phyloP scores from a whole-genome alignment of 2,888 invertebrate species.

The Drosophila tripunctata region DNA sequence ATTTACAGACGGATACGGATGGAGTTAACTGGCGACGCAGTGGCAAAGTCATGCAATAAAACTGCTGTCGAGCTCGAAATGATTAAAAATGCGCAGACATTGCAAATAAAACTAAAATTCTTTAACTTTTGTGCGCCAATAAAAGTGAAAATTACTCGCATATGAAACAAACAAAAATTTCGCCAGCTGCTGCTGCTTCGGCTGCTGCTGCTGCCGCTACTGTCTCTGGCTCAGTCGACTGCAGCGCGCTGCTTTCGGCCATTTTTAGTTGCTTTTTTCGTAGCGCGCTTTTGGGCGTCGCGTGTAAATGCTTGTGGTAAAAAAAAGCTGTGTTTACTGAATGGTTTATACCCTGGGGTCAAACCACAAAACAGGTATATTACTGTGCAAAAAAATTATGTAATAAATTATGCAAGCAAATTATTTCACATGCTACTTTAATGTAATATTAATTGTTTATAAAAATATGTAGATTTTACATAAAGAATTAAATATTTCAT shows the following conservation, averaged over 20 bases:
- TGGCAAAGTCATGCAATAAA: conserved; percentile 37
- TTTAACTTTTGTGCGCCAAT: conserved; percentile 46
- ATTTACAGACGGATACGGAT: background rate
- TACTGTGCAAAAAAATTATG: background rate
- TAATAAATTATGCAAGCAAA: too few species aligned
- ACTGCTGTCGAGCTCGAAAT: conserved; percentile 31
- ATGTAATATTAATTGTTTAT: too few species aligned
- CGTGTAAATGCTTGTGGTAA: conserved; percentile 14
- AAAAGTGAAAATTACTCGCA: conserved; percentile 61
- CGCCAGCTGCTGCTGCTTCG: conserved; percentile 1
- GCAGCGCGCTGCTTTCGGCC: background rate
- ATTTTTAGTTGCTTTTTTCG: conserved; percentile 29
- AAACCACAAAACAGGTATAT: background rate
- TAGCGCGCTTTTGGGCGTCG: conserved; percentile 4
- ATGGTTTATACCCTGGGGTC: conserved; percentile 8
- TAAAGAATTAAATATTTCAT: too few species aligned
- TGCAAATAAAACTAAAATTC: conserved; percentile 44
- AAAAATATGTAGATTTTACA: too few species aligned
- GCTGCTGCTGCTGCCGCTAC: background rate
- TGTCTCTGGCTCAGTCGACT: background rate
- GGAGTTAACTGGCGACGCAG: conserved; percentile 10
- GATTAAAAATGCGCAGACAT: conserved; percentile 71
- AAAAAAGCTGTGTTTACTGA: conserved; percentile 2
- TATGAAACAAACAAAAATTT: conserved; percentile 40
- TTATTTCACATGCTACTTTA: too few species aligned